Conservation (phyloP, 2,113 vertebrate species). For the Ceuthmochares aereus region DNA sequence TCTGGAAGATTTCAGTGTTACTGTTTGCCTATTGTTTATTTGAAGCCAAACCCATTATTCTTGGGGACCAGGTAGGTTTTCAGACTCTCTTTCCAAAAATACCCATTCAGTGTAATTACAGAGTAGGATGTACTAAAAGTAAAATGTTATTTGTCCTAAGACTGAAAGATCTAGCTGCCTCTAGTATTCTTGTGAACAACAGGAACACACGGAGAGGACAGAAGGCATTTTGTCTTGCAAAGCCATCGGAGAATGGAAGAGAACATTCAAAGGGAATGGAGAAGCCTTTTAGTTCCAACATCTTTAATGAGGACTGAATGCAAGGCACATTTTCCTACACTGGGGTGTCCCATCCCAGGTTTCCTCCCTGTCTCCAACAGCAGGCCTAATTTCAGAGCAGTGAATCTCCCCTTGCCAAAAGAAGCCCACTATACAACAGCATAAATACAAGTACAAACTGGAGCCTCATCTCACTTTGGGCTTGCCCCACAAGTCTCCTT, state of each 20-base stretch:
- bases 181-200: not conserved
- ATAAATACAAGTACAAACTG: not conserved
- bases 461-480: not conserved
- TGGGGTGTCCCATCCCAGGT: not conserved
- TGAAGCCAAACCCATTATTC: not conserved
- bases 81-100: not conserved
- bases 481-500: not conserved
- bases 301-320: not conserved
- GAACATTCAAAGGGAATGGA: not conserved
- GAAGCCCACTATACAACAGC: conserved; percentile 2
- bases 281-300: not conserved
- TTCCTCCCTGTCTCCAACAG: not conserved
- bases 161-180: not conserved
- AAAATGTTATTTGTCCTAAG: not conserved
- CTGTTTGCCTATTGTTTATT: not conserved
- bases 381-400: not conserved
- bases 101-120: not conserved
- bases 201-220: not conserved
- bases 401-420: conserved; percentile 1
- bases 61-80: not conserved
- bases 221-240: not conserved
- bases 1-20: not conserved
- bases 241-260: not conserved
- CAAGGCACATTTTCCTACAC: not conserved
- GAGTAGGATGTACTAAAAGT: not conserved